phyloP scores from a whole-genome alignment of 2,888 invertebrate genomes.

The Drosophila anomalata region DNA sequence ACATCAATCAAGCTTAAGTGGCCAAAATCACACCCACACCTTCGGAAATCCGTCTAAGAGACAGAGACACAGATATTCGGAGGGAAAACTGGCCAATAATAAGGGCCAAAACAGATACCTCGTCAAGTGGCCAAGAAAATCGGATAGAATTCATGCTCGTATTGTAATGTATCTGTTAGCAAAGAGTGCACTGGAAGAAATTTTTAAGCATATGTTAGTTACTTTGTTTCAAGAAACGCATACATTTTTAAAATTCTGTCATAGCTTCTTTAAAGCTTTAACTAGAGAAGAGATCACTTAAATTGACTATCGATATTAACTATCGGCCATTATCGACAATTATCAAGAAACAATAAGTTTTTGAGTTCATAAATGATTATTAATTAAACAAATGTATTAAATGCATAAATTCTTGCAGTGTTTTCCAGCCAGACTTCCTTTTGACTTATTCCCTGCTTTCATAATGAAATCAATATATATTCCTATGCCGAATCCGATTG shows the following conservation, averaged over 20 bases:
- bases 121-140: slow-evolving; percentile 53
- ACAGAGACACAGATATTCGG: slow-evolving; percentile 2
- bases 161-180: slow-evolving; percentile 22
- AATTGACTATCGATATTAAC: too few relatives aligned
- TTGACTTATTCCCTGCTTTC: slow-evolving; percentile 11
- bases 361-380: neutral
- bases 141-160: slow-evolving; percentile 37
- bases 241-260: too few relatives aligned
- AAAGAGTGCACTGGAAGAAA: neutral
- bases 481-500: slow-evolving; percentile 16
- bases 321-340: too few relatives aligned
- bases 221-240: too few relatives aligned
- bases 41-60: neutral
- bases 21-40: slow-evolving; percentile 23
- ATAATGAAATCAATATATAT: slow-evolving; percentile 58
- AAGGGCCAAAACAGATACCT: slow-evolving; percentile 7
- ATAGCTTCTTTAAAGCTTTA: too few relatives aligned
- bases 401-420: slow-evolving; percentile 5
- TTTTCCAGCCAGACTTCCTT: neutral
- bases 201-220: neutral
- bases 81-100: slow-evolving; percentile 10
- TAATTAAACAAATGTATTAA: too few relatives aligned
- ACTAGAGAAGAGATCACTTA: too few relatives aligned
- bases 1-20: slow-evolving; percentile 59
- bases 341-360: too few relatives aligned